Percentiles rank a stretch among this genome's conserved stretches.
Evolutionary conservation across 2,888 invertebrate genomes (phyloP).

Genomic region (Meiosimyza decipiens): DNA sequence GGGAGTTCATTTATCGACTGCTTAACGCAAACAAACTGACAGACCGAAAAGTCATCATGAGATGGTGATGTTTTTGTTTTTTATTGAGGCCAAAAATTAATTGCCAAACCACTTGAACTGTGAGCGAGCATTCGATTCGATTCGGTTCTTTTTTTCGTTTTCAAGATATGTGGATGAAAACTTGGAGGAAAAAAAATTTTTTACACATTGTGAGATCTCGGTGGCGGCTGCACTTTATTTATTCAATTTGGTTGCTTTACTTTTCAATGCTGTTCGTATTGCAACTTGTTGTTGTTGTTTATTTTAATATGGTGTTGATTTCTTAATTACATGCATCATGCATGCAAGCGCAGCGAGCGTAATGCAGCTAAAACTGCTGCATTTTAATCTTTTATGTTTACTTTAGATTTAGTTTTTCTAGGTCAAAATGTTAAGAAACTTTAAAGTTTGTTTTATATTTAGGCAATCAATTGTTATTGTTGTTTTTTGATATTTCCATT

Average conservation of each 20-base stretch:
- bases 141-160: too few relatives aligned
- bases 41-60: neutral
- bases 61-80: neutral
- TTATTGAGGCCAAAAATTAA: conserved; percentile 2
- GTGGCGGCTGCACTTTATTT: neutral
- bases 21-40: neutral
- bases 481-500: too few relatives aligned
- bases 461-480: conserved; percentile 2
- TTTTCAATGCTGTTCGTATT: neutral
- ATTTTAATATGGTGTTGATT: conserved; percentile 12
- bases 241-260: neutral
- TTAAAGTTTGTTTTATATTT: neutral
- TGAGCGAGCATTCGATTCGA: neutral
- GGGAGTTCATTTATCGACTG: conserved; percentile 2
- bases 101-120: conserved; percentile 13
- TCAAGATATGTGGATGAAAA: too few relatives aligned
- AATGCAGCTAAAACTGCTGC: too few relatives aligned
- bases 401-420: conserved; percentile 7
- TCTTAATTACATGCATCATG: conserved; percentile 18
- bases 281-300: neutral
- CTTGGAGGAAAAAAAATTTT: too few relatives aligned
- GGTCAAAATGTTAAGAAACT: conserved; percentile 15
- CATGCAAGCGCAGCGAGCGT: too few relatives aligned
- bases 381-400: conserved; percentile 14
- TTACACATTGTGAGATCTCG: too few relatives aligned